Base-by-base conservation (phyloP, 2,888 invertebrate species). In the Colletes collaris region DNA sequence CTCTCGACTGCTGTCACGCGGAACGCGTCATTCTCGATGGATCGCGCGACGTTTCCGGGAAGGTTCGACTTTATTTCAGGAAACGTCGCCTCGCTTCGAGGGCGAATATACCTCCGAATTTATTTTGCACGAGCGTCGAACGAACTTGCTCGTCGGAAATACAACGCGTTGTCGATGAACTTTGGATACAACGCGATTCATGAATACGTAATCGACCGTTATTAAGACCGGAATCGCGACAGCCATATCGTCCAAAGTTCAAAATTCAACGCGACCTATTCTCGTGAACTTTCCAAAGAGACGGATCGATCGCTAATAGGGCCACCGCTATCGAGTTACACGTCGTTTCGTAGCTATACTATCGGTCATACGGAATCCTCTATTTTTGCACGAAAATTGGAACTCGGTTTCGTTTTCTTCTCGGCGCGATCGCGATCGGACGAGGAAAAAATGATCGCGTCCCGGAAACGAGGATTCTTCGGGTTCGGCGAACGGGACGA, bases 321-420 rank as follows among this genome's bases (percentile, higher is more conserved):
- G 27, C 27, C 27, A 27, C 27, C 27, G 27, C 27, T 27, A 2
- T 27, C 2, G 27, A 27, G 27, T 27, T 27, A 27, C 2, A 27
- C 27, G 27, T 27, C 27, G 27, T 27, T 27, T 27, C 27, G 27
- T 27, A 27, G 27, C 27, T 27, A 27, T 27, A 27, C 27, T 27
- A 27, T 27, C 27, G 27, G 27, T 27, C 27, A 27, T 2, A 2
- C 2, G 27, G 27, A 27, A 27, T 27, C 27, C 27, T 27, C 27
- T 27, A 27, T 27, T 2, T 27, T 27, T 27, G 40, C 35, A 16
- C 16, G 8, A 16, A 40, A 16, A 16, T 8, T 44, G 46, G 59
- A 49, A 37, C 35, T 46, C 71, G 76, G 50, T 69, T 59, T 67
- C 64, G 19, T 64, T 78, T 74, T 53, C 73, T 59, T 16, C 3